These are phyloP conservation scores for Lonchura striata DNA, from an alignment of 2,113 vertebrate species.

Conservation along the genomic window DNA sequence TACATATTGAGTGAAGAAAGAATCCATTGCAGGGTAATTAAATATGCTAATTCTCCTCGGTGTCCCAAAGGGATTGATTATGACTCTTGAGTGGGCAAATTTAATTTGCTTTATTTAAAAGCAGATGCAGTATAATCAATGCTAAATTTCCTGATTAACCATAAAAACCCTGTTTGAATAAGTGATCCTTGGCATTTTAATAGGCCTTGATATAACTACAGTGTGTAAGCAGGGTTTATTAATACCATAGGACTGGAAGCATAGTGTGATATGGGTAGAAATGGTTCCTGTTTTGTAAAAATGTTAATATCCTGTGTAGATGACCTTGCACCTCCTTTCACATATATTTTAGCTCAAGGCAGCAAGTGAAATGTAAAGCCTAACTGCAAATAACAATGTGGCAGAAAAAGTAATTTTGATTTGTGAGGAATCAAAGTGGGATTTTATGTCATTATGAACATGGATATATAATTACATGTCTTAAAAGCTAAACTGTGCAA, in stretches of 20 bases:
- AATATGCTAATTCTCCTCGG: neutral
- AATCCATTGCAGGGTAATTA: neutral
- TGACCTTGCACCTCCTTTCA: slow-evolving; percentile 44
- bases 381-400: neutral
- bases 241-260: neutral
- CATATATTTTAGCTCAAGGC: neutral
- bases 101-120: slow-evolving; percentile 25
- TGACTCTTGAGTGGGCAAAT: slow-evolving; percentile 30
- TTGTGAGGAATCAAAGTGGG: neutral
- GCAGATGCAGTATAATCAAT: slow-evolving; percentile 1
- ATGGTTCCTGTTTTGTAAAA: neutral
- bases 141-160: slow-evolving; percentile 19
- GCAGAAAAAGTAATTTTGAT: neutral
- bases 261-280: neutral
- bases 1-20: neutral
- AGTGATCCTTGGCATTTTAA: slow-evolving; percentile 15
- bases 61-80: slow-evolving; percentile 14
- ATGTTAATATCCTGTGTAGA: neutral
- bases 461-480: neutral
- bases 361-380: slow-evolving; percentile 7
- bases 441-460: slow-evolving; percentile 12
- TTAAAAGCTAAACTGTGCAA: slow-evolving; percentile 39
- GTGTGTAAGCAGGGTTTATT: neutral
- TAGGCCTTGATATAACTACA: neutral
- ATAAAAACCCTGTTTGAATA: slow-evolving; percentile 9